Conservation (phyloP, 2,113 vertebrate genomes). For the Strix uralensis region DNA sequence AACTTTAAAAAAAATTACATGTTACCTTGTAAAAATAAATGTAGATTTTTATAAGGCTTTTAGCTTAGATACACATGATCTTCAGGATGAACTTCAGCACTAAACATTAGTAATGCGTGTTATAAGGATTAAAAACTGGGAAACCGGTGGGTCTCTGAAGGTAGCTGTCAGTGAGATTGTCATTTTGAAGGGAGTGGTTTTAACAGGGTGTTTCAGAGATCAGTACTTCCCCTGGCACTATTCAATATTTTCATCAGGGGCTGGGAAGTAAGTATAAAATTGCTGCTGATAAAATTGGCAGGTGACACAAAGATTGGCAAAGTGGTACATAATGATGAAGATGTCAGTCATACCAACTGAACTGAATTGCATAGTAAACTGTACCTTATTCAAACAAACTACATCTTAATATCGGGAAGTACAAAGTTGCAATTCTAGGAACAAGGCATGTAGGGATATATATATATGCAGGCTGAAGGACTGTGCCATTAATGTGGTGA, state of each 20-base stretch:
- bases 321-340: neutral
- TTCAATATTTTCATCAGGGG: slow-evolving; percentile 43
- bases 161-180: neutral
- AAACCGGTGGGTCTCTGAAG: neutral
- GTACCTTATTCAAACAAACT: neutral
- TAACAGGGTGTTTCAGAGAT: neutral
- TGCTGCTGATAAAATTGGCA: slow-evolving; percentile 37
- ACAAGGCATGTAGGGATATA: too few relatives aligned
- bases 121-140: neutral
- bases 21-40: neutral
- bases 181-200: neutral
- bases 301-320: slow-evolving; percentile 44
- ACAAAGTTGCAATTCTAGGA: neutral
- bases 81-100: neutral
- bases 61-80: neutral
- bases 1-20: neutral
- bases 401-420: neutral
- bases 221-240: neutral
- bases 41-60: neutral
- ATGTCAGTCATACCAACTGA: slow-evolving; percentile 14
- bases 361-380: neutral
- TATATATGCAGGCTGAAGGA: neutral
- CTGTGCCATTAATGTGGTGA: neutral
- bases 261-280: slow-evolving; percentile 35
- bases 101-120: neutral